Percentiles rank a stretch among this genome's conserved stretches.
These are phyloP conservation scores for Thamnophis sirtalis DNA, from an alignment of 2,113 vertebrate genomes.

Conservation along the genomic window DNA sequence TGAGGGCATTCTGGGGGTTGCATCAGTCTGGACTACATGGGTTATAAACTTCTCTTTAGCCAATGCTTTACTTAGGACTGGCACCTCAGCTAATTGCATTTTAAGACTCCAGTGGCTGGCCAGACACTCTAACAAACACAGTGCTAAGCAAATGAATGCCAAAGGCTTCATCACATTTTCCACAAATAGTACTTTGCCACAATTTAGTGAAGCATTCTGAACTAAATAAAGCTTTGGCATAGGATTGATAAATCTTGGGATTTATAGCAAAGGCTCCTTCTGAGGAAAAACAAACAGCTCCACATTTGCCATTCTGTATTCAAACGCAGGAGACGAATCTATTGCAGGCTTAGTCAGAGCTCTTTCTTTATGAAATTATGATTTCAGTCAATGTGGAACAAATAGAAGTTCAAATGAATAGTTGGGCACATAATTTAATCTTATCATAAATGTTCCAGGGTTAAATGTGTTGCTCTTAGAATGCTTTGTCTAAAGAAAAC, in stretches of 20 bases:
- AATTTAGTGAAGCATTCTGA: background rate
- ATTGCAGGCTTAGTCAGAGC: conserved; percentile 20
- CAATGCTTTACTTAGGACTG: background rate
- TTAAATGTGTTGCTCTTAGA: background rate
- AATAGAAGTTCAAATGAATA: background rate
- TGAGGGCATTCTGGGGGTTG: background rate
- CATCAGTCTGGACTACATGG: background rate
- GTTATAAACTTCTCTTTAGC: background rate
- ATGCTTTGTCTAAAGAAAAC: background rate
- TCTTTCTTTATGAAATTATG: background rate
- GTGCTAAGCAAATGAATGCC: background rate
- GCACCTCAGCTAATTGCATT: background rate
- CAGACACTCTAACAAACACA: background rate
- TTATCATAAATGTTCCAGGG: background rate
- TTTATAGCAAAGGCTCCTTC: background rate
- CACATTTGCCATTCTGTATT: conserved; percentile 6
- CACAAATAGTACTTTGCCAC: background rate
- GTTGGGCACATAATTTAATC: background rate
- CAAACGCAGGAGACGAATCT: background rate
- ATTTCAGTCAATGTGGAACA: background rate
- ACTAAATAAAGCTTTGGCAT: background rate
- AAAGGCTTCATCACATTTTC: background rate
- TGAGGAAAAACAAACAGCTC: background rate
- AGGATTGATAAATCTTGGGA: background rate
- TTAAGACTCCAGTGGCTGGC: background rate